Evolutionary conservation across 2,113 vertebrate species (phyloP).

Genomic region (Otocyon megalotis): DNA sequence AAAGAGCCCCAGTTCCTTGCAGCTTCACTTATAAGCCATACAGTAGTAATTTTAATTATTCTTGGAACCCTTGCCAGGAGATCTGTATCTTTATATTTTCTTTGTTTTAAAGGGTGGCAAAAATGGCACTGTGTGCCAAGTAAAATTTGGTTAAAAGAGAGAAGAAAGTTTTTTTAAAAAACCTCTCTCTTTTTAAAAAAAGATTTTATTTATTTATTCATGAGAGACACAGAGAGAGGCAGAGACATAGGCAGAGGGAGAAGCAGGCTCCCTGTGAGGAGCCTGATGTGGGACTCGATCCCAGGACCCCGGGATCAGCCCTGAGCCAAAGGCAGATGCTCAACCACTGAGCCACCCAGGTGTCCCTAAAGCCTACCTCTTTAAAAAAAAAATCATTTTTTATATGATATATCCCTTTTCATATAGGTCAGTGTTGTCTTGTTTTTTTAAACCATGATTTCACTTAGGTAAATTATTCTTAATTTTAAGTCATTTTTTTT

Average conservation of each 20-base stretch:
- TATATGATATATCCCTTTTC: background rate
- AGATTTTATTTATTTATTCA: background rate
- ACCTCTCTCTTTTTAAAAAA: background rate
- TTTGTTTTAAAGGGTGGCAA: background rate
- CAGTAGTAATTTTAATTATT: conserved; percentile 5
- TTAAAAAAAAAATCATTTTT: conserved; percentile 3
- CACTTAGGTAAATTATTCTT: background rate
- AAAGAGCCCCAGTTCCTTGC: background rate
- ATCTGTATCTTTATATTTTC: background rate
- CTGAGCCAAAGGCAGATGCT: too few relatives aligned
- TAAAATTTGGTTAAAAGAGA: background rate
- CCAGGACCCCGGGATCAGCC: too few relatives aligned
- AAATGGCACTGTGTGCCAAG: background rate
- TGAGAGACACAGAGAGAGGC: too few relatives aligned
- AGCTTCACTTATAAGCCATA: background rate
- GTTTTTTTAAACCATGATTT: background rate
- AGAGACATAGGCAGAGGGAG: too few relatives aligned
- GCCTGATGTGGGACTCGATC: too few relatives aligned
- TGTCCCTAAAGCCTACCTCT: background rate
- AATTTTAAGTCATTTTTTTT: conserved; percentile 9
- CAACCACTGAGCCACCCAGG: too few relatives aligned
- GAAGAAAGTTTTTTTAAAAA: background rate
- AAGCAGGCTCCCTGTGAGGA: too few relatives aligned
- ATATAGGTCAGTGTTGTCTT: background rate
- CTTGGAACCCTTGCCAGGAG: background rate